Conservation (phyloP, 2,797 vertebrate species). For the Siniperca scherzeri region DNA sequence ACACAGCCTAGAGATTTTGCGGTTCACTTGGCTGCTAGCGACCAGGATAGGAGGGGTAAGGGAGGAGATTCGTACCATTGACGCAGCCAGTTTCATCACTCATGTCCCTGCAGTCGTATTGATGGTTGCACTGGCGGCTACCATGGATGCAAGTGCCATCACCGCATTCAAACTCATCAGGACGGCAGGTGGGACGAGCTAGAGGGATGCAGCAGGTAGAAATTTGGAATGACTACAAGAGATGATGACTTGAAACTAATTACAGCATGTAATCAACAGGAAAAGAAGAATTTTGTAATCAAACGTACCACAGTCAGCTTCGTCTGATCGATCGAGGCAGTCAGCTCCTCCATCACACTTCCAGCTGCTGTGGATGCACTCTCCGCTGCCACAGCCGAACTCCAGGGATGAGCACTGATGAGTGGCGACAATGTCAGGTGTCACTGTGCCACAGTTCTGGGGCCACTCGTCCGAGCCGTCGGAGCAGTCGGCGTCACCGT, state of each 20-base stretch:
- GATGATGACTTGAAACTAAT: background rate
- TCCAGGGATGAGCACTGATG: constrained; percentile 83
- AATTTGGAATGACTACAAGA: background rate
- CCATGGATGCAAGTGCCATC: constrained; percentile 92
- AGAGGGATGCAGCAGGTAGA: background rate
- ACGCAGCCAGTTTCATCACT: constrained; percentile 91
- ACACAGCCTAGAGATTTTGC: background rate
- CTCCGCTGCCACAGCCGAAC: constrained; percentile 88
- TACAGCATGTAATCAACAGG: background rate
- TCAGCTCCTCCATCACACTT: constrained; percentile 87
- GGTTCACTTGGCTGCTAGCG: background rate
- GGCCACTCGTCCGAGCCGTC: constrained; percentile 91
- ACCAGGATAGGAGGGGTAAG: background rate
- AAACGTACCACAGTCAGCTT: constrained; percentile 87
- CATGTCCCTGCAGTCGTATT: constrained; percentile 89
- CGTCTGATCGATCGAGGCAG: constrained; percentile 90
- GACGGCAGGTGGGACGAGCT: constrained; percentile 87
- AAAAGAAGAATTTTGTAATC: background rate
- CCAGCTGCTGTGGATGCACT: constrained; percentile 91
- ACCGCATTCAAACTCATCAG: constrained; percentile 90
- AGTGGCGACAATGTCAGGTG: fast-evolving
- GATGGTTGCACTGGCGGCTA: constrained; percentile 88
- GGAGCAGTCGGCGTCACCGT: constrained; percentile 86
- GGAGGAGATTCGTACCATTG: constrained; percentile 81
- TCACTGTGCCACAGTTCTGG: constrained; percentile 68